These are phyloP conservation scores for Pagrus major DNA, from an alignment of 2,113 vertebrate genomes.

Conservation along the genomic window DNA sequence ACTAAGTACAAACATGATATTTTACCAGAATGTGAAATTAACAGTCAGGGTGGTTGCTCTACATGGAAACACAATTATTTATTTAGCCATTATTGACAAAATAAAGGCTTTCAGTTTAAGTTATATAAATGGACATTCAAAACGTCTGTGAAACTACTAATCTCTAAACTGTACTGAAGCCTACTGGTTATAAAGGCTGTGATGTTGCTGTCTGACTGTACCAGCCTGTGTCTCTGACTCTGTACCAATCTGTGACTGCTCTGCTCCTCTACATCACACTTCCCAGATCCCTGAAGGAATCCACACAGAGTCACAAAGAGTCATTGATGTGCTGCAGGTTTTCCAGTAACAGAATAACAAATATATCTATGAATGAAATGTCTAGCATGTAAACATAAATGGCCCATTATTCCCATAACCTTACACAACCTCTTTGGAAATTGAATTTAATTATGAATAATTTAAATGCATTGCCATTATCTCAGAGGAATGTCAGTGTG, in stretches of 20 bases:
- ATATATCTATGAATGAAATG: not conserved
- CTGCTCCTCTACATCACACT: slow-evolving; percentile 6
- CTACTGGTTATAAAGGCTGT: not conserved
- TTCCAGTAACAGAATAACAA: slow-evolving; percentile 7
- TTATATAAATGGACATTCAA: not conserved
- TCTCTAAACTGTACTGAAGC: not conserved
- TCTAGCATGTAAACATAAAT: not conserved
- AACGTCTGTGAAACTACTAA: not conserved
- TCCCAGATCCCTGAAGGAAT: slow-evolving; percentile 3
- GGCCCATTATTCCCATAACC: not conserved
- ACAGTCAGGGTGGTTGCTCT: not conserved
- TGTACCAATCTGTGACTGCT: slow-evolving; percentile 51
- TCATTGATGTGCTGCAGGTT: not conserved
- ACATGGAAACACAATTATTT: not conserved
- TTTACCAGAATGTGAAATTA: not conserved
- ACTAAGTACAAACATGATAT: not conserved
- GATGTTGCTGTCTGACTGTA: slow-evolving; percentile 1
- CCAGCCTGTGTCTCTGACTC: slow-evolving; percentile 39
- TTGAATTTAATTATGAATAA: not conserved
- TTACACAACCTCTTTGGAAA: not conserved
- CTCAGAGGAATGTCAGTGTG: slow-evolving; percentile 1
- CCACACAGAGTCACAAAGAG: slow-evolving; percentile 35
- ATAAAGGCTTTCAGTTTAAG: not conserved
- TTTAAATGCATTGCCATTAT: not conserved
- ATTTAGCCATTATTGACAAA: not conserved